Percentiles rank a stretch among this genome's conserved stretches.
phyloP scores from a whole-genome alignment of 2,113 vertebrate species.

The Python bivittatus region DNA sequence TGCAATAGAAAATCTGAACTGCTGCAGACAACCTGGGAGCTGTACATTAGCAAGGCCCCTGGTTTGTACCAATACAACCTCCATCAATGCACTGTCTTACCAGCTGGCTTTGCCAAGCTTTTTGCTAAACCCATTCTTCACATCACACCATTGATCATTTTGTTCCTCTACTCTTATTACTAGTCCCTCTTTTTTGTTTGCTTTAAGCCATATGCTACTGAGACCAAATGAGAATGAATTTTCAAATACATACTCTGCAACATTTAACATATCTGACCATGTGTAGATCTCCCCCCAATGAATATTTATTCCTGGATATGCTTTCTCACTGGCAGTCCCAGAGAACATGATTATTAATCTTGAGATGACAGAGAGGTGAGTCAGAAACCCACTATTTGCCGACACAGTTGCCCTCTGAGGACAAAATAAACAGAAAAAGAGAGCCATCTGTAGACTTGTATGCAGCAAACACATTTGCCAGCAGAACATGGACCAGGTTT shows the following conservation, averaged over 20 bases:
- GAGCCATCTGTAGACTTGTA: not conserved
- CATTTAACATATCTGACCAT: not conserved
- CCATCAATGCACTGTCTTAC: not conserved
- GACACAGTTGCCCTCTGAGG: not conserved
- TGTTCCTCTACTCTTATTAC: not conserved
- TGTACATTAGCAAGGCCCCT: not conserved
- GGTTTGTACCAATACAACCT: not conserved
- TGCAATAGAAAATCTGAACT: not conserved
- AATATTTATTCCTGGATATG: not conserved
- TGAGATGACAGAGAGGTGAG: not conserved
- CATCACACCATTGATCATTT: not conserved
- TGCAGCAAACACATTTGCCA: not conserved
- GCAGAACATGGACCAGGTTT: not conserved
- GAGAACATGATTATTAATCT: not conserved
- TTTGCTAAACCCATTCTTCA: not conserved
- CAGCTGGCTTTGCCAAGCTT: not conserved
- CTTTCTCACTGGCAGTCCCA: not conserved
- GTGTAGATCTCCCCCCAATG: not conserved
- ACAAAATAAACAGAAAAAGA: not conserved
- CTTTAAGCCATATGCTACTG: not conserved
- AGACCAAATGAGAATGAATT: not conserved
- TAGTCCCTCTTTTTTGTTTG: not conserved
- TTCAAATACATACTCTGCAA: not conserved
- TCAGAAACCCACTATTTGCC: not conserved
- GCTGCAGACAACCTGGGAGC: conserved; percentile 36